These are phyloP conservation scores for Acanthochromis polyacanthus DNA, from an alignment of 2,113 vertebrate genomes.

Conservation along the genomic window DNA sequence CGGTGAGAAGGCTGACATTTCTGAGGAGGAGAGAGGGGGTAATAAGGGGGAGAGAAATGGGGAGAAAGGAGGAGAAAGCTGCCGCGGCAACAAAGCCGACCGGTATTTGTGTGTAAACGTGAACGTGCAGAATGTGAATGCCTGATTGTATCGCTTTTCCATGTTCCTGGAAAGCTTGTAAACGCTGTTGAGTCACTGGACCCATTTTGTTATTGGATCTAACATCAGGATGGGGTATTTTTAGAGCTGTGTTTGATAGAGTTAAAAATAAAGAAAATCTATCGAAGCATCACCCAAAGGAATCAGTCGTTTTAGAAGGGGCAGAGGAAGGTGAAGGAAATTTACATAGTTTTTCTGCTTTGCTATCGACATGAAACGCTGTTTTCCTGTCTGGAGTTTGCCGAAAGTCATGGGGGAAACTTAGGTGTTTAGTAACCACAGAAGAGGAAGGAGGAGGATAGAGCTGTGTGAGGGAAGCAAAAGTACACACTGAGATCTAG, in stretches of 20 bases:
- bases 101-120: neutral
- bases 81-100: neutral
- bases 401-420: no score
- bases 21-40: conserved; percentile 23
- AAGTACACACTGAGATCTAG: no score
- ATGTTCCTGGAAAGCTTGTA: neutral
- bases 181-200: neutral
- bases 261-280: no score
- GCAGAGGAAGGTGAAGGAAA: no score
- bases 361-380: no score
- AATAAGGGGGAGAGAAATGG: conserved; percentile 14
- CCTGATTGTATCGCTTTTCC: neutral
- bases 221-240: neutral
- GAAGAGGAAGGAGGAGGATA: no score
- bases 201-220: neutral
- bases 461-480: no score
- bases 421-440: no score
- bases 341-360: no score
- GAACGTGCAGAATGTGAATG: neutral
- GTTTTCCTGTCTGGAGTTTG: no score
- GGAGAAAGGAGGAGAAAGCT: neutral
- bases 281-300: no score
- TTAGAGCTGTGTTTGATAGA: neutral
- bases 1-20: conserved; percentile 64
- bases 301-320: no score